Evolutionary conservation across 1,140 invertebrate species (phyloP).

Genomic region (Oryctes rhinoceros): DNA sequence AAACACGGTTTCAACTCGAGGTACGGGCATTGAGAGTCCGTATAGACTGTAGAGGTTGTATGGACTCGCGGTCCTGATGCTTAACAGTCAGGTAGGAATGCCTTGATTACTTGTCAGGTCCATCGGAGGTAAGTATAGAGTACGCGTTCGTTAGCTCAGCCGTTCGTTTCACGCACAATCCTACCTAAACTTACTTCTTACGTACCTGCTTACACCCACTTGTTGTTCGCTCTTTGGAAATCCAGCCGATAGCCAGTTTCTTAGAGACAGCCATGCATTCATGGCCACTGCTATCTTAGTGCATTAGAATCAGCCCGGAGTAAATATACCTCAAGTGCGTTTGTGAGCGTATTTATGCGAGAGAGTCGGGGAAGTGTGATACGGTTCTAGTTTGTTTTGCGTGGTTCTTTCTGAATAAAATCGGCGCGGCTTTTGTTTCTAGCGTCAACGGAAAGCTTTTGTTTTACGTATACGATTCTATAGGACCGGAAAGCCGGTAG

Average conservation of each 20-base stretch:
- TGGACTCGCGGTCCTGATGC: background rate
- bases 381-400: background rate
- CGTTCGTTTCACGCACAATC: conserved; percentile 14
- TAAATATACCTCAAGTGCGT: background rate
- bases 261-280: conserved; percentile 42
- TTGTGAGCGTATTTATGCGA: background rate
- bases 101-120: conserved; percentile 36
- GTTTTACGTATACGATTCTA: background rate
- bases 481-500: background rate
- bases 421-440: background rate
- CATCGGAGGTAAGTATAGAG: conserved; percentile 38
- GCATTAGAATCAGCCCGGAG: background rate
- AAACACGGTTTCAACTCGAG: background rate
- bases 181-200: conserved; percentile 43
- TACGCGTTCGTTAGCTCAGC: background rate
- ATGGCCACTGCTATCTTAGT: conserved; percentile 30
- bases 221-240: conserved; percentile 42
- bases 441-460: background rate
- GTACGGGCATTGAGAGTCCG: background rate
- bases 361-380: too few relatives aligned
- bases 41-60: background rate
- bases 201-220: conserved; percentile 46
- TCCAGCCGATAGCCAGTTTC: conserved; percentile 41
- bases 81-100: conserved; percentile 39
- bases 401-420: background rate